Base-by-base conservation (phyloP, 1,140 invertebrate species). In the Panagrolaimus sp. region DNA sequence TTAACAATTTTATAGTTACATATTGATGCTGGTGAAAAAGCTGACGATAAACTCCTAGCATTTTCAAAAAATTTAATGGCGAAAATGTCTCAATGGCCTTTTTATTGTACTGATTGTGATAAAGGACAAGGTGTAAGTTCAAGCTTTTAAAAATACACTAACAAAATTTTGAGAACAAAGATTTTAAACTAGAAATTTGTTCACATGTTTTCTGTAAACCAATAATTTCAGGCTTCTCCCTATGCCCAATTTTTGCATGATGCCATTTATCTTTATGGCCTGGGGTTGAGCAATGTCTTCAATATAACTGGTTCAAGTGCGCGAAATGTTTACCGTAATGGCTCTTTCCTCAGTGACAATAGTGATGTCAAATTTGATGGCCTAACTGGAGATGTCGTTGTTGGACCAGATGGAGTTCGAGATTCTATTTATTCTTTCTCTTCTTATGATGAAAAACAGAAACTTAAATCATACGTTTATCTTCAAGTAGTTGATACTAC, bases 91-190 rank as follows among this genome's bases (percentile, higher is more conserved):
- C 13, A 64, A n/a, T 64, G 63, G 63, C 63, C 63, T 11, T 64
- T 64, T 20, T 64, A 64, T 47, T 64, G 63, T 47, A 31, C 16
- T 47, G 42, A 27, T 31, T 64, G 63, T 20, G 31, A 64, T 20
- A 20, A 43, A 14, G 63, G 63, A 31, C 63, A 64, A 14, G 63
- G 25, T 14, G 63, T 64, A 64, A 5, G 63, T 47, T 64, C 9
- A 0, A 4, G 8, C 1, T 14, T n/a, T n/a, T n/a, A n/a, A n/a
- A n/a, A n/a, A n/a, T n/a, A n/a, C n/a, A n/a, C n/a, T n/a, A n/a
- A n/a, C n/a, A n/a, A n/a, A n/a, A n/a, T n/a, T n/a, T n/a, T n/a
- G n/a, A n/a, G n/a, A n/a, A n/a, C n/a, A 1, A 4, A 23, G 42
- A 0, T 44, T 11, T 20, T 13, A 64, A 31, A n/a, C 5, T 3